Percentiles rank a stretch among this genome's conserved stretches.
Conservation (phyloP, 1,140 invertebrate species). For the Thaumetopoea pityocampa region DNA sequence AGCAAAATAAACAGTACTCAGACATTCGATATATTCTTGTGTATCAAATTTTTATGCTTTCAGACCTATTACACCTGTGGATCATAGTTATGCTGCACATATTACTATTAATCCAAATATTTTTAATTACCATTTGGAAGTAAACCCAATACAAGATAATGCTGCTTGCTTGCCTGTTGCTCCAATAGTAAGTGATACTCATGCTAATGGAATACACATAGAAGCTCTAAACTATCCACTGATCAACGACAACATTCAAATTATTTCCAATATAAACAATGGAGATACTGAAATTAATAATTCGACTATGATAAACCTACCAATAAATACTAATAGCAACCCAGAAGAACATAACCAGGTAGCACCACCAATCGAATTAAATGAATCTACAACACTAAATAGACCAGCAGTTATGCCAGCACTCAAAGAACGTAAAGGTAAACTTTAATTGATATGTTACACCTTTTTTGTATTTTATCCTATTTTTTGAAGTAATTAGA, state of each 20-base stretch:
- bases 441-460: no score
- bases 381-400: no score
- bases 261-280: background rate
- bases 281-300: no score
- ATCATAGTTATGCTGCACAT: conserved; percentile 14
- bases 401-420: no score
- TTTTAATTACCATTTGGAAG: conserved; percentile 7
- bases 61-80: conserved; percentile 1
- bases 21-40: background rate
- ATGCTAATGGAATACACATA: background rate
- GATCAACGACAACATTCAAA: background rate
- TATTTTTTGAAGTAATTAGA: no score
- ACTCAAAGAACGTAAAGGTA: no score
- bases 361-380: no score
- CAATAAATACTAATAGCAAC: no score
- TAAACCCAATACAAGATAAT: conserved; percentile 2
- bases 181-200: conserved; percentile 1
- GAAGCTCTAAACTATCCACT: background rate
- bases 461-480: no score
- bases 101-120: conserved; percentile 17
- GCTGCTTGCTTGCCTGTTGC: background rate
- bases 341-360: no score
- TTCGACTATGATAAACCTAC: no score
- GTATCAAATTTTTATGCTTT: conserved; percentile 2
- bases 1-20: background rate